phyloP scores from a whole-genome alignment of 2,888 invertebrate species.

The Mechanitis mazaeus region DNA sequence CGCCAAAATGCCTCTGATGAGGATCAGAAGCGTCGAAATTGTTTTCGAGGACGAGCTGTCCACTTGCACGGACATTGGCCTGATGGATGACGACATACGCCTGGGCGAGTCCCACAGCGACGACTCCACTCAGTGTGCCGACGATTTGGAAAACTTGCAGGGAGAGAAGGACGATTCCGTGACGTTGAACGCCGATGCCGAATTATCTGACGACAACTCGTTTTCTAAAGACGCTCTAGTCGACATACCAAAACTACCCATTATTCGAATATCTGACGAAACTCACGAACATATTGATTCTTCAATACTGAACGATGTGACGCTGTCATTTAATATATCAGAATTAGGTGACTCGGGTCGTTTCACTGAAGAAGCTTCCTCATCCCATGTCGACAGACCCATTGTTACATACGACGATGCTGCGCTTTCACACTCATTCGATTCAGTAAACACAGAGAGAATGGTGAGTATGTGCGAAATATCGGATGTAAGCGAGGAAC shows the following conservation, averaged over 20 bases:
- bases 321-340: constrained; percentile 53
- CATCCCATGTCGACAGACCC: constrained; percentile 53
- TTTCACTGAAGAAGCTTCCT: constrained; percentile 63
- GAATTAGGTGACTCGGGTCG: constrained; percentile 65
- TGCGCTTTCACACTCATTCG: constrained; percentile 59
- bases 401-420: constrained; percentile 55
- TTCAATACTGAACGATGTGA: constrained; percentile 41
- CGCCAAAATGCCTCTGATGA: constrained; percentile 65
- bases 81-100: constrained; percentile 59
- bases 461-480: constrained; percentile 27
- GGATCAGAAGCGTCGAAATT: constrained; percentile 69
- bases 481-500: constrained; percentile 30
- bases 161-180: constrained; percentile 55
- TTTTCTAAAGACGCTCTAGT: constrained; percentile 38
- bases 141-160: constrained; percentile 57
- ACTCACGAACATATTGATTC: constrained; percentile 44
- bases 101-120: constrained; percentile 59
- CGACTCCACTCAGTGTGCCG: constrained; percentile 67
- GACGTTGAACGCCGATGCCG: constrained; percentile 62
- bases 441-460: constrained; percentile 50
- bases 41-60: constrained; percentile 71
- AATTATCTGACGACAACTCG: constrained; percentile 62
- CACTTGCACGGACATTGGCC: constrained; percentile 58
- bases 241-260: constrained; percentile 24
- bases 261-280: constrained; percentile 34